phyloP scores from a whole-genome alignment of 35 echinoderm and acorn worm species.

The Amphiura filiformis region DNA sequence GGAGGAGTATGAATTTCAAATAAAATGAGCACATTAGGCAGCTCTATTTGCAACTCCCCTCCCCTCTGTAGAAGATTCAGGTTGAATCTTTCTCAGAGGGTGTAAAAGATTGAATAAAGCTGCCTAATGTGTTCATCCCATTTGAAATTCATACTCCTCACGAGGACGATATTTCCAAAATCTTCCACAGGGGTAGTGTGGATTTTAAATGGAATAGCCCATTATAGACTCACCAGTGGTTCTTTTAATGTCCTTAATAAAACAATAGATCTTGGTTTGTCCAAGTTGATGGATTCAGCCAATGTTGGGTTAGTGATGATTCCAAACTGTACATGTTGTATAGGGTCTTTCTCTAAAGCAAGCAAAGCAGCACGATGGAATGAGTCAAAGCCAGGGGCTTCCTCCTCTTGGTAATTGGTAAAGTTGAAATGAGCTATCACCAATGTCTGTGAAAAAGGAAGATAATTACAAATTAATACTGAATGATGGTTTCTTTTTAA shows the following conservation, averaged over 20 bases:
- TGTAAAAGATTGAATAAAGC: too few relatives aligned
- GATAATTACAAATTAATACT: background rate
- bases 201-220: too few relatives aligned
- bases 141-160: too few relatives aligned
- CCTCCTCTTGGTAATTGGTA: constrained; percentile 10
- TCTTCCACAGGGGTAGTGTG: too few relatives aligned
- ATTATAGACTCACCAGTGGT: constrained; percentile 89
- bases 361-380: constrained; percentile 71
- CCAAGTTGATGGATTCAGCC: constrained; percentile 39
- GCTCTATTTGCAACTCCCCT: too few relatives aligned
- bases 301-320: constrained; percentile 66
- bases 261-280: constrained; percentile 35
- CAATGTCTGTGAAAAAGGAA: constrained; percentile 60
- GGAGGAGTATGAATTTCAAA: too few relatives aligned
- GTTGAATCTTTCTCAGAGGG: too few relatives aligned
- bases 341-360: constrained; percentile 69
- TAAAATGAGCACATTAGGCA: too few relatives aligned
- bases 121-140: too few relatives aligned
- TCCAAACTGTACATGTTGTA: constrained; percentile 69
- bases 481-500: too few relatives aligned
- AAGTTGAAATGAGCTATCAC: constrained; percentile 81
- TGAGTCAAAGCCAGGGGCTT: constrained; percentile 49
- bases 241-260: constrained; percentile 65
- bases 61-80: too few relatives aligned
- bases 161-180: too few relatives aligned